phyloP scores from a whole-genome alignment of 2,888 invertebrate species.

The Microctonus brassicae region DNA sequence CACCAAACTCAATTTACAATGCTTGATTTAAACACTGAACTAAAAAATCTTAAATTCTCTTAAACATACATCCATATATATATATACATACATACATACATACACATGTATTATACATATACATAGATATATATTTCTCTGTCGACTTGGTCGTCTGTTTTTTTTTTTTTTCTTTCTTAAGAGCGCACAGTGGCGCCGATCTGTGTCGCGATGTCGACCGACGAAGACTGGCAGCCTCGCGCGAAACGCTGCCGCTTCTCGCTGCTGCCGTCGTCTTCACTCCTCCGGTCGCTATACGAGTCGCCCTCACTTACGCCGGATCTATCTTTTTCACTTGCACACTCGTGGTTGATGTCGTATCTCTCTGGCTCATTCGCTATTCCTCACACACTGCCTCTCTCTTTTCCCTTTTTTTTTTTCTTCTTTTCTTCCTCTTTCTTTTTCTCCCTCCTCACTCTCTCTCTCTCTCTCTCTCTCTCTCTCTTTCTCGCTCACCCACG shows the following conservation, averaged over 20 bases:
- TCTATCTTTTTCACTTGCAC: slow-evolving; percentile 20
- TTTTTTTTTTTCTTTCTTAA: background rate
- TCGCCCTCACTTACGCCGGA: slow-evolving; percentile 34
- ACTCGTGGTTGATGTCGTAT: slow-evolving; percentile 5
- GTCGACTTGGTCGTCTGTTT: background rate
- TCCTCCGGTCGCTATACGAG: slow-evolving; percentile 20
- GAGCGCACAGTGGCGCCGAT: slow-evolving; percentile 21
- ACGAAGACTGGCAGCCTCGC: slow-evolving; percentile 34
- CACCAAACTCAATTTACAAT: background rate
- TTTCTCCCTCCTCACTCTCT: background rate
- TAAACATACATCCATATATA: background rate
- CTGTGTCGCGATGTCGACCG: slow-evolving; percentile 35
- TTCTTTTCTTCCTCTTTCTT: slow-evolving; percentile 5
- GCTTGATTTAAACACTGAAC: slow-evolving; percentile 3
- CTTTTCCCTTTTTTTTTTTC: background rate
- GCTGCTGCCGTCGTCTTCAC: slow-evolving; percentile 30
- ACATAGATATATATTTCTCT: background rate
- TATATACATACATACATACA: background rate
- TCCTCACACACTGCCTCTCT: slow-evolving; percentile 23
- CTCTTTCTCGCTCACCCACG: slow-evolving; percentile 19
- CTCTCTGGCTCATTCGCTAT: slow-evolving; percentile 20
- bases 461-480: slow-evolving; percentile 6
- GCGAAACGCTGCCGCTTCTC: slow-evolving; percentile 28
- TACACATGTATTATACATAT: background rate
- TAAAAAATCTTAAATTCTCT: background rate